Base-by-base conservation (phyloP, 2,888 invertebrate genomes). In the Pristionchus entomophagus region DNA sequence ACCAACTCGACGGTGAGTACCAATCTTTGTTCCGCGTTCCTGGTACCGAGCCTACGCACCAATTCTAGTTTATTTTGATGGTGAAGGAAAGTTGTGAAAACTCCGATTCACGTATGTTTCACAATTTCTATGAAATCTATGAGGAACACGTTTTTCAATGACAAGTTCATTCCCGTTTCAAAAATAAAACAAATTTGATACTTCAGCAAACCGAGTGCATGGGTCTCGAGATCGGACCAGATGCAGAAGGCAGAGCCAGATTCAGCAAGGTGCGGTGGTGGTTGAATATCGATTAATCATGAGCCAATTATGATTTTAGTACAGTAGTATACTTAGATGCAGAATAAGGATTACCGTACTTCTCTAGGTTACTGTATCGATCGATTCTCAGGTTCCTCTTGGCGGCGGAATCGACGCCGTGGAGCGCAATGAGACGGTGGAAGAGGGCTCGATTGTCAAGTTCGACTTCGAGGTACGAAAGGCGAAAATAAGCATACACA, bases 1-100 rank as follows among this genome's bases (percentile, higher is more conserved):
- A 56, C 69, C 4, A 88, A 88, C 84, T 89, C 88, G 4, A 88
- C 90, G 5, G 85, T 83, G n/a, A 65, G 83, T n/a, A n/a, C n/a
- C n/a, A 4, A 29, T 45, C 59, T 59, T 59, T 59, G n/a, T n/a
- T n/a, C n/a, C n/a, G n/a, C n/a, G n/a, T n/a, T n/a, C n/a, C n/a
- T n/a, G 19, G 53, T 51, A 51, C n/a, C n/a, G n/a, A n/a, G n/a
- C n/a, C n/a, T n/a, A n/a, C n/a, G n/a, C n/a, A n/a, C n/a, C n/a
- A n/a, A n/a, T n/a, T n/a, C n/a, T n/a, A n/a, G n/a, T n/a, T n/a
- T n/a, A n/a, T n/a, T n/a, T n/a, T n/a, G n/a, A n/a, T n/a, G n/a
- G n/a, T n/a, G n/a, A n/a, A n/a, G n/a, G n/a, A n/a, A n/a, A n/a
- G n/a, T n/a, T n/a, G 29, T 8, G 59, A 56, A n/a, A 56, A 26